Evolutionary conservation across 2,797 vertebrate genomes (phyloP).

Genomic region (Atherinosoma microstoma): DNA sequence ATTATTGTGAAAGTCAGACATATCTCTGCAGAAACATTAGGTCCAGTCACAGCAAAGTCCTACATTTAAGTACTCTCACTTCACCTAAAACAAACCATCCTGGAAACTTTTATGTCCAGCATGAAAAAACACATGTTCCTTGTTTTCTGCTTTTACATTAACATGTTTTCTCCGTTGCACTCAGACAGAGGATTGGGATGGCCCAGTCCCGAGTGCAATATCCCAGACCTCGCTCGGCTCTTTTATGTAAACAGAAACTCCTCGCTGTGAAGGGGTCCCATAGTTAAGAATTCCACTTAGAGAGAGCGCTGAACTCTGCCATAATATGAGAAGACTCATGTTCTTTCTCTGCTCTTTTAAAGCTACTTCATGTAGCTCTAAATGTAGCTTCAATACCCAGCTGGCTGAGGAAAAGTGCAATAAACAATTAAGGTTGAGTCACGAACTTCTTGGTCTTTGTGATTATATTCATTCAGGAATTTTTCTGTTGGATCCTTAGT

Average conservation of each 20-base stretch:
- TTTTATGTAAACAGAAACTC: conserved; percentile 84
- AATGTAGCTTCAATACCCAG: conserved; percentile 72
- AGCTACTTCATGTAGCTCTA: conserved; percentile 69
- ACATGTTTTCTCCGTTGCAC: conserved; percentile 76
- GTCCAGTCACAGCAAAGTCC: conserved; percentile 13
- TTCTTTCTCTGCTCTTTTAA: conserved; percentile 65
- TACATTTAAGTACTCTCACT: conserved; percentile 42
- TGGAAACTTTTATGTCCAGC: conserved; percentile 70
- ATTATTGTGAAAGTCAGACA: background rate
- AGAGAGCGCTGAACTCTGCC: conserved; percentile 65
- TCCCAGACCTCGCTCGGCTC: conserved; percentile 74
- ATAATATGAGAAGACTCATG: conserved; percentile 71
- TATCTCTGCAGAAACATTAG: conserved; percentile 8
- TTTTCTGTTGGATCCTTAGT: background rate
- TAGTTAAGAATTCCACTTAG: conserved; percentile 87
- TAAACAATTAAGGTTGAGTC: conserved; percentile 51
- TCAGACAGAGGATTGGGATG: conserved; percentile 69
- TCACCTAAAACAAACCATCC: conserved; percentile 54
- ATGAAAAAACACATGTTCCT: conserved; percentile 66
- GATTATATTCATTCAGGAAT: conserved; percentile 20
- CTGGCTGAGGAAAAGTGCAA: conserved; percentile 46
- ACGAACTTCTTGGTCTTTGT: conserved; percentile 39
- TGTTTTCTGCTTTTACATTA: conserved; percentile 75
- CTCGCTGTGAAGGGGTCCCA: conserved; percentile 86
- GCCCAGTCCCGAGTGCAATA: conserved; percentile 82